phyloP scores from a whole-genome alignment of 2,888 invertebrate genomes.

The Meteorus colon region DNA sequence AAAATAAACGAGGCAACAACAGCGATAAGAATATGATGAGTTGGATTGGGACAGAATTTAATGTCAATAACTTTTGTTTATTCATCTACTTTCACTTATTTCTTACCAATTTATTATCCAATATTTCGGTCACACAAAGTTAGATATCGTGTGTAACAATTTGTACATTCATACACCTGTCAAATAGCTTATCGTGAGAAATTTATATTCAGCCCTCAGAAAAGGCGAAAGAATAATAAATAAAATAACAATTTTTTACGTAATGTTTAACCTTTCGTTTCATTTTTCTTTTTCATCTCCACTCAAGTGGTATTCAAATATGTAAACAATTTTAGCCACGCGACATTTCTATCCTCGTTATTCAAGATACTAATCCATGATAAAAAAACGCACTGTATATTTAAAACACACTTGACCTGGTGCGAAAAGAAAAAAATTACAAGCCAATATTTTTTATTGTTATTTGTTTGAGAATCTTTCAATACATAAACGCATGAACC shows the following conservation, averaged over 20 bases:
- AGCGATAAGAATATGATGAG: no score
- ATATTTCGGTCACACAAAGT: background rate
- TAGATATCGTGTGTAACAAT: background rate
- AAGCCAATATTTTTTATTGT: background rate
- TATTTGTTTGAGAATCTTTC: background rate
- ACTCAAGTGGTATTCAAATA: slow-evolving; percentile 7
- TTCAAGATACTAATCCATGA: slow-evolving; percentile 25
- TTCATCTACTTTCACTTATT: background rate
- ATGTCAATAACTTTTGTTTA: background rate
- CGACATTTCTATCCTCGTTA: background rate
- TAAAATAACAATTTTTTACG: background rate
- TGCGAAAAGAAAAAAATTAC: background rate
- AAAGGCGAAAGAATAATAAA: no score
- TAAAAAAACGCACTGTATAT: slow-evolving; percentile 13
- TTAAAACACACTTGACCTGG: background rate
- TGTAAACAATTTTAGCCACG: background rate
- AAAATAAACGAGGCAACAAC: no score
- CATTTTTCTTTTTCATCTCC: background rate
- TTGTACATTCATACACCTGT: background rate
- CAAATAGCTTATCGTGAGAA: background rate
- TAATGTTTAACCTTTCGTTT: background rate
- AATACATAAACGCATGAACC: background rate
- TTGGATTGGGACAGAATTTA: no score
- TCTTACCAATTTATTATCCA: background rate
- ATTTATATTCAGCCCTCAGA: background rate